phyloP scores from a whole-genome alignment of 2,113 vertebrate genomes.

The Falco punctatus region DNA sequence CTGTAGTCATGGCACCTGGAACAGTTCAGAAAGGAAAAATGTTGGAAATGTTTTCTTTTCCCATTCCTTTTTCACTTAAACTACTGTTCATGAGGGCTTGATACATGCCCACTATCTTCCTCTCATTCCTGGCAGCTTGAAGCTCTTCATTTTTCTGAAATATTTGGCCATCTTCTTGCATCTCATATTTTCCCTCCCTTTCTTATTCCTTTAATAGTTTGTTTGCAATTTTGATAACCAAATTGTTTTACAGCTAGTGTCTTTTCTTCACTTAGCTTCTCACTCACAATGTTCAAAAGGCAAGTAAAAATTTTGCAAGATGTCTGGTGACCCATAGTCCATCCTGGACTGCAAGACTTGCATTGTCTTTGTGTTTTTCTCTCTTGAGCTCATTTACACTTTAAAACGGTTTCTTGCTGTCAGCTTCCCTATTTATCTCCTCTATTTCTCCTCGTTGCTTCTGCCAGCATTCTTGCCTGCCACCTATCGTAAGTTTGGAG shows the following conservation, averaged over 20 bases:
- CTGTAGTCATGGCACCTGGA: neutral
- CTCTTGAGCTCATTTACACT: neutral
- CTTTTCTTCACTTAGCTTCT: neutral
- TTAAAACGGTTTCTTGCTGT: constrained; percentile 4
- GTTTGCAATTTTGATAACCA: neutral
- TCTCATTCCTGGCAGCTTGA: neutral
- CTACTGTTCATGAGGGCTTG: neutral
- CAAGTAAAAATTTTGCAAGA: neutral
- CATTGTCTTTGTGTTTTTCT: neutral
- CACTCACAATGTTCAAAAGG: neutral
- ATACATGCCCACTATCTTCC: neutral
- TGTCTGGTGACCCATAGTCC: accelerated
- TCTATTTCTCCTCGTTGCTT: neutral
- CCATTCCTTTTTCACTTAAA: neutral
- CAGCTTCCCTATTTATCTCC: neutral
- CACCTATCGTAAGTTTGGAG: constrained; percentile 51
- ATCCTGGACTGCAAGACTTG: neutral
- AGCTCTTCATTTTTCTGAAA: neutral
- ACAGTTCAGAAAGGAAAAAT: neutral
- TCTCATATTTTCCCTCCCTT: neutral
- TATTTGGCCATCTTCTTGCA: neutral
- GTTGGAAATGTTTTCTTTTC: neutral
- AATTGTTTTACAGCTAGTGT: neutral
- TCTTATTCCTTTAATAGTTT: neutral
- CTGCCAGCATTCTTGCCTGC: constrained; percentile 58